These are phyloP conservation scores for Elephas maximus DNA, from an alignment of 2,113 vertebrate genomes.

Conservation along the genomic window DNA sequence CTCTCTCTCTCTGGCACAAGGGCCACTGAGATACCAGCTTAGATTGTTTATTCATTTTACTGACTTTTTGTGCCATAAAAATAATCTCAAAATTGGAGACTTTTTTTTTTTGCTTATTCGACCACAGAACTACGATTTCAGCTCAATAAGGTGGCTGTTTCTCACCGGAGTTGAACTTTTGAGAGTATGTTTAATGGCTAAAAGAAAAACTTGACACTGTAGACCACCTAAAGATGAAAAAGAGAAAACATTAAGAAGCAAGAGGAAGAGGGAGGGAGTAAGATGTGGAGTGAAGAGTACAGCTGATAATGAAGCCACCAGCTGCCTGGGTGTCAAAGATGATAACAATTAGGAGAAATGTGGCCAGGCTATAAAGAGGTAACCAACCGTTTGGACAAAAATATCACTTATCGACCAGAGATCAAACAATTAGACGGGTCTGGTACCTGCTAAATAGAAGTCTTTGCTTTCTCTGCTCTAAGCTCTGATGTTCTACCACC, in stretches of 20 bases:
- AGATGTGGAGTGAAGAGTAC: neutral
- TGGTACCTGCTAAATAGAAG: neutral
- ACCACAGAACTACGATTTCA: slow-evolving; percentile 49
- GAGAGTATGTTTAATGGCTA: slow-evolving; percentile 7
- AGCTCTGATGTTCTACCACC: neutral
- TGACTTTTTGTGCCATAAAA: neutral
- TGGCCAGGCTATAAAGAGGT: slow-evolving; percentile 37
- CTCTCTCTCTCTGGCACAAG: neutral
- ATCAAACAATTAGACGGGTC: slow-evolving; percentile 4
- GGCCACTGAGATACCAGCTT: neutral
- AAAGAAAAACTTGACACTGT: slow-evolving; percentile 29
- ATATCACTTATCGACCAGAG: slow-evolving; percentile 51
- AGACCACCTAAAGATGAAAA: slow-evolving; percentile 1
- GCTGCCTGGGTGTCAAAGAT: slow-evolving; percentile 59
- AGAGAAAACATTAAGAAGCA: slow-evolving; percentile 9
- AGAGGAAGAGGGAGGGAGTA: neutral
- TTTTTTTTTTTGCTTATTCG: neutral
- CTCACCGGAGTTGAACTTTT: neutral
- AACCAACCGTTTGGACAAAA: slow-evolving; percentile 60
- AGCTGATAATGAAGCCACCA: slow-evolving; percentile 63
- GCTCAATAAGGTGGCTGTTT: neutral
- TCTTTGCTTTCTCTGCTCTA: neutral
- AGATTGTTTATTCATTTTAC: neutral
- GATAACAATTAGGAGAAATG: slow-evolving; percentile 55
- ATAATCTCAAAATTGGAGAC: neutral